Evolutionary conservation across 2,888 invertebrate genomes (phyloP).

Genomic region (Eilema depressum): DNA sequence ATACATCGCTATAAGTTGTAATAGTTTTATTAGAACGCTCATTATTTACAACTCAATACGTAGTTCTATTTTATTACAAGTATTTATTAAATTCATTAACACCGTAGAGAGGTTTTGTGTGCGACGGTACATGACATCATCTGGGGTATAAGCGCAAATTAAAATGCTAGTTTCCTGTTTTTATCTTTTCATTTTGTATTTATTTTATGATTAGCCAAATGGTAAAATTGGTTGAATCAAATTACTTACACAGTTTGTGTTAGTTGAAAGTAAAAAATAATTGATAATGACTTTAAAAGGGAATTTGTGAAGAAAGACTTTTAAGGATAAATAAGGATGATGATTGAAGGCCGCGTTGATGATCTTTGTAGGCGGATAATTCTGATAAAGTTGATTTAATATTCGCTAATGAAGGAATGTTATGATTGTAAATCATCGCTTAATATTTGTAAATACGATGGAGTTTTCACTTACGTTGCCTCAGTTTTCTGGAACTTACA

Average conservation of each 20-base stretch:
- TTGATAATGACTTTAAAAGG: slow-evolving; percentile 33
- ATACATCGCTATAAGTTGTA: background rate
- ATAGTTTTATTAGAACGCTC: background rate
- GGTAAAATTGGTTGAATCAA: slow-evolving; percentile 57
- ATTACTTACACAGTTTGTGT: slow-evolving; percentile 46
- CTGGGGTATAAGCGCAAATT: slow-evolving; percentile 72
- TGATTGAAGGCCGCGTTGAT: slow-evolving; percentile 4
- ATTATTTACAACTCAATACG: background rate
- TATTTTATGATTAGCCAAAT: slow-evolving; percentile 64
- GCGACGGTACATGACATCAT: slow-evolving; percentile 74
- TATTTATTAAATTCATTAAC: slow-evolving; percentile 3
- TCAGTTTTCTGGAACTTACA: too few species aligned
- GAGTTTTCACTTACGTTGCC: too few species aligned
- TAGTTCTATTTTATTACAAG: background rate
- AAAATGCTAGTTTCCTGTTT: slow-evolving; percentile 77
- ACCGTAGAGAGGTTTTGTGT: slow-evolving; percentile 44
- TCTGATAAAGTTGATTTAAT: slow-evolving; percentile 4
- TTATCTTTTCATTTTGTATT: slow-evolving; percentile 69
- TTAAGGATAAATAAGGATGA: slow-evolving; percentile 12
- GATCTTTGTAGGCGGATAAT: slow-evolving; percentile 33
- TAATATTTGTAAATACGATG: background rate
- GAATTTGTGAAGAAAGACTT: slow-evolving; percentile 21
- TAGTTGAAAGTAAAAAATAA: slow-evolving; percentile 39
- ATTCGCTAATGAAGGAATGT: slow-evolving; percentile 5
- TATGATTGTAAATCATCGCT: background rate